Conservation (phyloP, 2,797 vertebrate genomes). For the Macroramphosus scolopax region DNA sequence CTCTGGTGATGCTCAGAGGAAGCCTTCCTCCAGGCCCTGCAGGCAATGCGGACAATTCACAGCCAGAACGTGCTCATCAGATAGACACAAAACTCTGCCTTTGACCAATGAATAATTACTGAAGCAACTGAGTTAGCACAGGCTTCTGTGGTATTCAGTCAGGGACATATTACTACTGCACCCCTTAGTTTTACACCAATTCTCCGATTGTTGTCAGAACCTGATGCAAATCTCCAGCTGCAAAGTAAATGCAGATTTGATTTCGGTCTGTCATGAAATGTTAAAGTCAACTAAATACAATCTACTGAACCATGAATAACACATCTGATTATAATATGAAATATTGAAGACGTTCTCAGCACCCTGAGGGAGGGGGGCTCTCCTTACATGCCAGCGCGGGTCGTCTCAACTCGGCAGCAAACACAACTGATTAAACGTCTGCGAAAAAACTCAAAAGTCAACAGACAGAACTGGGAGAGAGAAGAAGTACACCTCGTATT, state of each 20-base stretch:
- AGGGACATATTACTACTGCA: constrained; percentile 28
- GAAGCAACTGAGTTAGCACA: constrained; percentile 38
- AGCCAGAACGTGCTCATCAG: constrained; percentile 47
- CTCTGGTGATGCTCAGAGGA: constrained; percentile 53
- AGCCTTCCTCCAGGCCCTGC: constrained; percentile 41
- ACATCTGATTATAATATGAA: constrained; percentile 62
- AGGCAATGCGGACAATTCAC: constrained; percentile 33
- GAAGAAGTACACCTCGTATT: background rate
- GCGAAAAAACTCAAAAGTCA: constrained; percentile 15
- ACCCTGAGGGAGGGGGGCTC: constrained; percentile 16
- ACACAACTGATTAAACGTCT: constrained; percentile 49
- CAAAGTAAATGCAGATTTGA: constrained; percentile 44
- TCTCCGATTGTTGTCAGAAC: constrained; percentile 32
- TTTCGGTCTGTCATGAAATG: constrained; percentile 48
- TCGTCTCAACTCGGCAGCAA: constrained; percentile 48
- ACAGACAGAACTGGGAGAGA: background rate
- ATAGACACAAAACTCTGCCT: constrained; percentile 42
- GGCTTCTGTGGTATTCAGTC: constrained; percentile 37
- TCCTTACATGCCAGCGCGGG: constrained; percentile 27
- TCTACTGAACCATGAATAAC: constrained; percentile 50
- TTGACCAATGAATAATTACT: constrained; percentile 66
- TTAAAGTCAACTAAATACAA: constrained; percentile 54
- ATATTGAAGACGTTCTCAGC: constrained; percentile 53
- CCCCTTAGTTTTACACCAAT: constrained; percentile 38
- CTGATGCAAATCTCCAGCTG: constrained; percentile 36